Evolutionary conservation across 2,113 vertebrate genomes (phyloP).

Genomic region (Thamnophis sirtalis): DNA sequence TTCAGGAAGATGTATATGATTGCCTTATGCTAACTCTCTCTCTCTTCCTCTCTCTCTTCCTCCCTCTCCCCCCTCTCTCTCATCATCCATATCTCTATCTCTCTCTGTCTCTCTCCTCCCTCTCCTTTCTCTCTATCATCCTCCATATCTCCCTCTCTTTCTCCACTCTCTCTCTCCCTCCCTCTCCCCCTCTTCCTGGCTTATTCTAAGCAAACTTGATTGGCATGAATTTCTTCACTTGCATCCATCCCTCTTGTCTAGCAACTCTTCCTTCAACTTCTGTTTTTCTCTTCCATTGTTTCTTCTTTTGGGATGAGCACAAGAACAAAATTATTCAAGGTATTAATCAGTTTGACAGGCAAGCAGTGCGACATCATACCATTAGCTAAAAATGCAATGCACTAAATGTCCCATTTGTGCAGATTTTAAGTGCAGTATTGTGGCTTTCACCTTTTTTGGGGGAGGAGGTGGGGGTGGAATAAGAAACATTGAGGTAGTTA

Average conservation of each 20-base stretch:
- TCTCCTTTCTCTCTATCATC: no score
- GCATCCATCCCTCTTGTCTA: neutral
- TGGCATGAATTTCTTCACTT: neutral
- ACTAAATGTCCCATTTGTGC: neutral
- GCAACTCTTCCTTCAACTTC: neutral
- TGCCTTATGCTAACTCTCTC: neutral
- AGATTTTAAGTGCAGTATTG: slow-evolving; percentile 10
- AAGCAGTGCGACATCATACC: neutral
- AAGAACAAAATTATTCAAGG: neutral
- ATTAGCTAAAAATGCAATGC: neutral
- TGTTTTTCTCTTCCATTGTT: neutral
- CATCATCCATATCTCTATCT: no score
- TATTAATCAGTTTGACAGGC: neutral
- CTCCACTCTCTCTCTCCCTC: no score
- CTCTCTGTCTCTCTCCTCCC: neutral
- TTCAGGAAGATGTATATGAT: neutral
- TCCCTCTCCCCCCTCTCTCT: neutral
- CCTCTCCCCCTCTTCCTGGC: neutral
- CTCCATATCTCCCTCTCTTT: no score
- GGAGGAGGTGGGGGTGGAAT: neutral
- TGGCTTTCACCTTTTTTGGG: neutral
- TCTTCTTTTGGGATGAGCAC: neutral
- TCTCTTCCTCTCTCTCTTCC: neutral
- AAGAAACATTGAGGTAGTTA: neutral
- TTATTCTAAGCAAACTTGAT: neutral